Percentiles rank a stretch among this genome's conserved stretches.
phyloP scores from a whole-genome alignment of 2,797 vertebrate genomes.

The Darevskia nairensis region DNA sequence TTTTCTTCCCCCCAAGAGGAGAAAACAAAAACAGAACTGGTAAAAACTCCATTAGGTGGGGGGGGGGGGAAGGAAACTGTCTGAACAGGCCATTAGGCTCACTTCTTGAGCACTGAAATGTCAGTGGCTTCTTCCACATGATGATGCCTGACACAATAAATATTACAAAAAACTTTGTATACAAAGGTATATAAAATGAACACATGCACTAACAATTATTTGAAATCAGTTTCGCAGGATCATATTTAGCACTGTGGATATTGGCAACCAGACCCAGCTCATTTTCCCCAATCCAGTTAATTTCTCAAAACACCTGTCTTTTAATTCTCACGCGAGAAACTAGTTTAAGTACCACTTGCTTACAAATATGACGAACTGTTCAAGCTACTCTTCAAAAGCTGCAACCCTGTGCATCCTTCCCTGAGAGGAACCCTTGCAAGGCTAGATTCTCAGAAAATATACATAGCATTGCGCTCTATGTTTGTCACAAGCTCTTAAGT shows the following conservation, averaged over 20 bases:
- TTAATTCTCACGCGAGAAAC: no score
- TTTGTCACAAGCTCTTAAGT: background rate
- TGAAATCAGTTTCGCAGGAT: background rate
- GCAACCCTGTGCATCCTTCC: background rate
- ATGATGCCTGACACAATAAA: background rate
- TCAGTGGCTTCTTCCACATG: background rate
- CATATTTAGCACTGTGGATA: background rate
- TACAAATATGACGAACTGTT: slow-evolving; percentile 32
- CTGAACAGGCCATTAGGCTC: background rate
- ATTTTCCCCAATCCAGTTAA: background rate
- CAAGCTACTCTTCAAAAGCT: background rate
- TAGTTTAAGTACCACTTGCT: background rate
- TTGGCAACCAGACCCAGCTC: background rate
- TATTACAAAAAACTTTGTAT: background rate
- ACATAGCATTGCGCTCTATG: background rate
- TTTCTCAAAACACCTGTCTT: background rate
- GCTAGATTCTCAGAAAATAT: background rate
- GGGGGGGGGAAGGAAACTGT: background rate
- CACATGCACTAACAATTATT: background rate
- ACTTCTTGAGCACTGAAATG: background rate
- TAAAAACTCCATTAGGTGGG: background rate
- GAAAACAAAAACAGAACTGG: background rate
- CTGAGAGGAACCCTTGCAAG: background rate
- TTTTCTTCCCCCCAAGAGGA: background rate
- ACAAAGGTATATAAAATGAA: background rate